phyloP scores from a whole-genome alignment of 2,888 invertebrate genomes.

The Ophion costatus region DNA sequence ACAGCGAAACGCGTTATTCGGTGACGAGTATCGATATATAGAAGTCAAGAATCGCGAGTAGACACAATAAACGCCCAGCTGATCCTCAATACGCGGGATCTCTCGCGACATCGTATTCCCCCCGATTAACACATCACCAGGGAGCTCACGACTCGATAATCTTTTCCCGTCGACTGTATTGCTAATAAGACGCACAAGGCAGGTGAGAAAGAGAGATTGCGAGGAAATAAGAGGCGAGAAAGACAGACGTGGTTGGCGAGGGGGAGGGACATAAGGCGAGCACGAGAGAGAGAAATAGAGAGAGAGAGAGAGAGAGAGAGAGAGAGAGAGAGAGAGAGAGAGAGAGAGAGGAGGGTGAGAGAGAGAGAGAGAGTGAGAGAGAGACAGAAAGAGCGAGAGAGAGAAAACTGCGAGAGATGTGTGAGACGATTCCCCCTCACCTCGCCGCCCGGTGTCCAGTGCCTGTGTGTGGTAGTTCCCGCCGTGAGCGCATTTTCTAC shows the following conservation, averaged over 20 bases:
- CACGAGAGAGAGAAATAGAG: slow-evolving; percentile 48
- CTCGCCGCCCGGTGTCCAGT: background rate
- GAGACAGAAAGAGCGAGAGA: slow-evolving; percentile 16
- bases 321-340: slow-evolving; percentile 27
- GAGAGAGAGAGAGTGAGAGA: slow-evolving; percentile 14
- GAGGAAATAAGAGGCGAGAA: slow-evolving; percentile 29
- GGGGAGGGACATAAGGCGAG: slow-evolving; percentile 72
- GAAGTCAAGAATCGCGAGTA: background rate
- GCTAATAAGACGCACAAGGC: slow-evolving; percentile 82
- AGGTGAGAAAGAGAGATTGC: slow-evolving; percentile 71
- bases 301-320: slow-evolving; percentile 1
- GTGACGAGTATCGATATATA: slow-evolving; percentile 30
- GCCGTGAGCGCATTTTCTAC: slow-evolving; percentile 20
- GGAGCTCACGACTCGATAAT: slow-evolving; percentile 71
- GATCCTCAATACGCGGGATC: slow-evolving; percentile 8
- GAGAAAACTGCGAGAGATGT: slow-evolving; percentile 6
- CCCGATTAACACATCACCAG: slow-evolving; percentile 78
- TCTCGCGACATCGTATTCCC: slow-evolving; percentile 63
- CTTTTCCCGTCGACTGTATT: slow-evolving; percentile 82
- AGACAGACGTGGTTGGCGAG: slow-evolving; percentile 12
- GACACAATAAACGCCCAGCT: slow-evolving; percentile 6
- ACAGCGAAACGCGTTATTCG: background rate
- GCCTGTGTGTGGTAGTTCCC: slow-evolving; percentile 37
- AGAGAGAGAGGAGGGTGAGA: slow-evolving; percentile 10
- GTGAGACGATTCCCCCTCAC: slow-evolving; percentile 5